Percentiles rank a stretch among this genome's conserved stretches.
Conservation (phyloP, 2,888 invertebrate species). For the Leptodirus hochenwartii region DNA sequence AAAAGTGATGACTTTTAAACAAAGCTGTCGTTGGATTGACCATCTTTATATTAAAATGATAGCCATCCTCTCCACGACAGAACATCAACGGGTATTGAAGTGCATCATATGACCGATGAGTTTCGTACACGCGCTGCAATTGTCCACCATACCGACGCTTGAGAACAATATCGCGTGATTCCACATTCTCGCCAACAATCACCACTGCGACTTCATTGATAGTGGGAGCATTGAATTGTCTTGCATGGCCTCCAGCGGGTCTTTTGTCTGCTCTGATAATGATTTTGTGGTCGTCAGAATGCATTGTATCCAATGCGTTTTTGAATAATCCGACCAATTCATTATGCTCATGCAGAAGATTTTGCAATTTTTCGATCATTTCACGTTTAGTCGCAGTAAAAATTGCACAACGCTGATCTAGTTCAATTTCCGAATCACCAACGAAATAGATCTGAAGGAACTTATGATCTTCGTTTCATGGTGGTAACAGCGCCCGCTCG, state of each 20-base stretch:
- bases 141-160: conserved; percentile 13
- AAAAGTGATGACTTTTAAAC: background rate
- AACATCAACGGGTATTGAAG: conserved; percentile 21
- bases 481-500: too few relatives aligned
- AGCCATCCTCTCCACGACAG: conserved; percentile 15
- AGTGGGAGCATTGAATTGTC: conserved; percentile 21
- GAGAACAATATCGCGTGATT: conserved; percentile 19
- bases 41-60: conserved; percentile 14
- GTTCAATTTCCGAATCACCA: too few relatives aligned
- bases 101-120: conserved; percentile 20
- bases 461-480: too few relatives aligned
- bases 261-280: conserved; percentile 20
- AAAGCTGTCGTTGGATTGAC: conserved; percentile 13
- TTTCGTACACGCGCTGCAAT: conserved; percentile 16
- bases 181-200: conserved; percentile 19
- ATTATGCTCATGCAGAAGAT: conserved; percentile 18
- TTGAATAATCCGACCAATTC: conserved; percentile 18
- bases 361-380: too few relatives aligned
- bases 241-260: conserved; percentile 18
- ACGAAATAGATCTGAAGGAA: too few relatives aligned
- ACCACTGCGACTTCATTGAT: conserved; percentile 21
- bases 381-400: too few relatives aligned
- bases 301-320: conserved; percentile 18
- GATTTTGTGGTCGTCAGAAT: conserved; percentile 18
- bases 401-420: too few relatives aligned